Base-by-base conservation (phyloP, 2,113 vertebrate genomes). In the Lamprotornis superbus region DNA sequence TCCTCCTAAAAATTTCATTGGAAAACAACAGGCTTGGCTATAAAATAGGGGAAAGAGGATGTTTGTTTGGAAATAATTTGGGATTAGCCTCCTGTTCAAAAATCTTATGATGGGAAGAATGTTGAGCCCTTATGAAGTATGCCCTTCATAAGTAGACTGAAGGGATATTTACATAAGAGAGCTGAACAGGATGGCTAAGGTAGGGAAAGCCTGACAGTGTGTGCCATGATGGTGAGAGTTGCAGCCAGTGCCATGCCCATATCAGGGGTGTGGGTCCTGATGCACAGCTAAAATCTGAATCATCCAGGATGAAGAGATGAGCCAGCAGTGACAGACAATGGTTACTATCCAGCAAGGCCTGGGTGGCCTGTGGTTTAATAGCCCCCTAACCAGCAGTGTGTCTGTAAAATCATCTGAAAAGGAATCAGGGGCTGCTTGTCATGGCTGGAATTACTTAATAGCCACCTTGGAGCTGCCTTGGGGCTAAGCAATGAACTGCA, bases 1-100 rank as follows among this genome's bases (percentile, higher is more conserved):
- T 91, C 39, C 44, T 83, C 63, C 71, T 89, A 83, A 94, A 88
- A 94, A 50, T 57, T 89, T 39, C 25, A 52, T 81, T 56, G 44
- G 42, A 83, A 95, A 93, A 31, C 49, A 87, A 16, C 56, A 80
- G 71, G 35, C 19, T 90, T 92, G 10, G 4, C 55, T 39, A 57
- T 90, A 94, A 87, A 90, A 82, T 21, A 60, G n/a, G 23, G 22
- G 25, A 79, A 64, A 88, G 52, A 53, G 64, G 30, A 53, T 78
- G 42, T 82, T 78, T 81, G 21, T 78, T 87, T 87, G 59, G 67
- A 93, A 91, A 65, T 3, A 0, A 46, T 82, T 80, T 87, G 57
- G 56, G 31, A 28, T 57, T 80, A 91, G 31, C 61, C 27, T 90
- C 12, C 53, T 67, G 30, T 76, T 92, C 46, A 52, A 76, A 96